phyloP scores from a whole-genome alignment of 2,888 invertebrate species.

The Ormyrus pomaceus region DNA sequence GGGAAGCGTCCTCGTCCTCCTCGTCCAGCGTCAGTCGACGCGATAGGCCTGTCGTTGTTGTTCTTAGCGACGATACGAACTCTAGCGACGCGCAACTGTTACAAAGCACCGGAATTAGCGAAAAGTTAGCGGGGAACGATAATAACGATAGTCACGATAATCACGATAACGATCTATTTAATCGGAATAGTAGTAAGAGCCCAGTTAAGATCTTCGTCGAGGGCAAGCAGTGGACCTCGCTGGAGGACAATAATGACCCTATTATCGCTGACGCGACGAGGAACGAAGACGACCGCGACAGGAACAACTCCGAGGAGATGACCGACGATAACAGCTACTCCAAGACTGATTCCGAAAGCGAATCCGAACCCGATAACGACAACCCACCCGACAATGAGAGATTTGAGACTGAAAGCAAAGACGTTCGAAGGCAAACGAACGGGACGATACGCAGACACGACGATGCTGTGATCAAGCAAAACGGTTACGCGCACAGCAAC shows the following conservation, averaged over 20 bases:
- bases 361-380: slow-evolving; percentile 34
- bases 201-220: slow-evolving; percentile 54
- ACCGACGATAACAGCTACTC: slow-evolving; percentile 15
- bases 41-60: slow-evolving; percentile 55
- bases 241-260: slow-evolving; percentile 30
- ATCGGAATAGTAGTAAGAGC: slow-evolving; percentile 5
- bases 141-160: slow-evolving; percentile 46
- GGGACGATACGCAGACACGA: background rate
- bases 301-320: slow-evolving; percentile 25
- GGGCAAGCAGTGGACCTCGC: slow-evolving; percentile 47
- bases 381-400: slow-evolving; percentile 48
- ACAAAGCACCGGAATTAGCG: slow-evolving; percentile 51
- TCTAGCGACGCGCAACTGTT: slow-evolving; percentile 41
- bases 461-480: slow-evolving; percentile 27
- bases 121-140: slow-evolving; percentile 55
- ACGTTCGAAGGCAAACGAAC: no score
- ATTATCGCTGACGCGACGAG: slow-evolving; percentile 7
- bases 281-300: slow-evolving; percentile 31
- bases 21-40: slow-evolving; percentile 51
- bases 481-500: slow-evolving; percentile 36
- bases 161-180: background rate
- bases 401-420: slow-evolving; percentile 52
- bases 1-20: slow-evolving; percentile 56
- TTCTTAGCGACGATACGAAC: slow-evolving; percentile 52
- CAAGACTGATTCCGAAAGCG: slow-evolving; percentile 36